Conservation (phyloP, 2,113 vertebrate species). For the Sterrhoptilus dennistouni region DNA sequence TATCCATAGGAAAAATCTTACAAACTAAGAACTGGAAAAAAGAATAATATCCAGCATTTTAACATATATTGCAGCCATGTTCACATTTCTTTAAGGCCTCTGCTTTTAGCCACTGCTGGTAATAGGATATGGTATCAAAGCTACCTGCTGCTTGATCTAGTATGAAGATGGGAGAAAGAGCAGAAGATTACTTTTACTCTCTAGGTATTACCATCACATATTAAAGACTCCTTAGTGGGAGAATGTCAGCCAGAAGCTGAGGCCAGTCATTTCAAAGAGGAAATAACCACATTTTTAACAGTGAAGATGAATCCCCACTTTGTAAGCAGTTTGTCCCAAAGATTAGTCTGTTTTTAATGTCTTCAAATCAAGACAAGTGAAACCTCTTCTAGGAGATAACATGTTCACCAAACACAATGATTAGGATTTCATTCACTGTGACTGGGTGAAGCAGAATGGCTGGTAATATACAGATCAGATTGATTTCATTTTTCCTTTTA, state of each 20-base stretch:
- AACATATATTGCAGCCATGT: neutral
- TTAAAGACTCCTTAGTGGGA: neutral
- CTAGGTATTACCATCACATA: neutral
- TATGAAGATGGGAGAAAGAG: neutral
- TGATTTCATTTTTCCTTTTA: neutral
- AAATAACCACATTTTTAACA: neutral
- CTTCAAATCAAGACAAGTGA: neutral
- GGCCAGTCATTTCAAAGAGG: neutral
- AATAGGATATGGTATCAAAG: neutral
- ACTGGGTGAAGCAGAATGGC: neutral
- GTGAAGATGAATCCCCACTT: neutral
- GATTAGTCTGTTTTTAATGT: neutral
- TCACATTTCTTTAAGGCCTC: neutral
- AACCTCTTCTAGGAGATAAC: neutral
- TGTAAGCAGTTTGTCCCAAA: neutral
- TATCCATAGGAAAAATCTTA: neutral
- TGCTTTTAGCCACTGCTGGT: neutral
- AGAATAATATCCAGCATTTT: neutral
- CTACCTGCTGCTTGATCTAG: neutral
- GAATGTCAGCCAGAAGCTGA: neutral
- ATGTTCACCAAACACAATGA: neutral
- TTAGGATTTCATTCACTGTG: neutral
- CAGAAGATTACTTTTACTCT: neutral
- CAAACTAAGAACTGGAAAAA: neutral
- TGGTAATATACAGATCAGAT: neutral